These are phyloP conservation scores for Stichodactyla mertensii DNA, from an alignment of 64 coral and sea anemone species.

Conservation along the genomic window DNA sequence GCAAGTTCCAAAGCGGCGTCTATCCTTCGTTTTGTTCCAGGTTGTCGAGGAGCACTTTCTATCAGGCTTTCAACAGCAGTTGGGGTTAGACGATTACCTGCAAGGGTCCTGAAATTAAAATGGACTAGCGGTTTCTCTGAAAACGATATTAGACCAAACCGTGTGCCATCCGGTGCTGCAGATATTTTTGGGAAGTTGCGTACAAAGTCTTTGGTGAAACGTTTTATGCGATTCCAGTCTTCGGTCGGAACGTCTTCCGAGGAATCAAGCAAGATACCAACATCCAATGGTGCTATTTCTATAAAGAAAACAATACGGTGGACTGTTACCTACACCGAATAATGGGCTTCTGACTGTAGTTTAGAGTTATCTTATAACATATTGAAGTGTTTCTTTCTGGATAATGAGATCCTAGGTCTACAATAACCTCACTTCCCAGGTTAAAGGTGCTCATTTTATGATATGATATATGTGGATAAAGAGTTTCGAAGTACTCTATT, in stretches of 20 bases:
- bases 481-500: too few relatives aligned
- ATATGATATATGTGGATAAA: too few relatives aligned
- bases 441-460: too few relatives aligned
- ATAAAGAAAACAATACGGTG: not conserved
- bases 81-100: slow-evolving; percentile 24
- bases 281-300: slow-evolving; percentile 17
- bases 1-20: slow-evolving; percentile 35
- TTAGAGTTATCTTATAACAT: not conserved
- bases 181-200: slow-evolving; percentile 11
- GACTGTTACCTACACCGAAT: too few relatives aligned
- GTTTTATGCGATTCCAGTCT: slow-evolving; percentile 28
- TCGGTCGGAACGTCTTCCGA: slow-evolving; percentile 18
- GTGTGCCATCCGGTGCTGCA: slow-evolving; percentile 24
- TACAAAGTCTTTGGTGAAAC: slow-evolving; percentile 33
- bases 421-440: too few relatives aligned
- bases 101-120: slow-evolving; percentile 45
- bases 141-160: slow-evolving; percentile 40
- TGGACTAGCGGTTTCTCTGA: slow-evolving; percentile 25
- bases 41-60: slow-evolving; percentile 16
- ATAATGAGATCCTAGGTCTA: too few relatives aligned
- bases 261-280: slow-evolving; percentile 51
- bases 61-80: slow-evolving; percentile 11
- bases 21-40: slow-evolving; percentile 44
- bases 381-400: too few relatives aligned
- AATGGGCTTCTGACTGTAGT: too few relatives aligned